A percentile compares a stretch with the other conserved stretches of the same genome.
Evolutionary conservation across 2,888 invertebrate genomes (phyloP).

Genomic region (Podotricha telesiphe): DNA sequence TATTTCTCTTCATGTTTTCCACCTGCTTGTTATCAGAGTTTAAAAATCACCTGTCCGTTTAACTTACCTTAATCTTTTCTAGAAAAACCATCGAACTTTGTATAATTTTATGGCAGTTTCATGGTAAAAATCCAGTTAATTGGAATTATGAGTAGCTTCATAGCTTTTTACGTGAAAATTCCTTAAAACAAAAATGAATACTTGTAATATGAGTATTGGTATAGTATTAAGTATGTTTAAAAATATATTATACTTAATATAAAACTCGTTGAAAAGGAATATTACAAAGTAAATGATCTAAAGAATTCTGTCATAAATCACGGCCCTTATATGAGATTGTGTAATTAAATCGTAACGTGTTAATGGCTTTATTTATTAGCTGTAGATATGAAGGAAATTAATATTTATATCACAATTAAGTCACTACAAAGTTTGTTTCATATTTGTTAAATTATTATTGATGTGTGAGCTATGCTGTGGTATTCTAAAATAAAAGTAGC

Average conservation of each 20-base stretch:
- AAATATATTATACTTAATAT: no score
- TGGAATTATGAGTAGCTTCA: not conserved
- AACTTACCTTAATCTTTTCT: not conserved
- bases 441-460: not conserved
- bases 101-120: not conserved
- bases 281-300: constrained; percentile 3
- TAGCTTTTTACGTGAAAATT: not conserved
- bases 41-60: not conserved
- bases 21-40: not conserved
- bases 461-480: no score
- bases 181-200: not conserved
- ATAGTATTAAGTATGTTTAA: no score
- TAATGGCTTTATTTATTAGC: constrained; percentile 25
- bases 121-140: not conserved
- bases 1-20: not conserved
- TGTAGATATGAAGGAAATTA: constrained; percentile 21
- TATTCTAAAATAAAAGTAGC: no score
- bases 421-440: not conserved
- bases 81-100: not conserved
- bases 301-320: constrained; percentile 23
- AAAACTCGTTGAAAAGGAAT: not conserved
- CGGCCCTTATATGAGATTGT: constrained; percentile 3
- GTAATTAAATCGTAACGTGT: constrained; percentile 9
- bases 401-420: constrained; percentile 2
- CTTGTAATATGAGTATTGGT: no score